Conservation (phyloP, 2,888 invertebrate genomes). For the Epirrhoe tristata region DNA sequence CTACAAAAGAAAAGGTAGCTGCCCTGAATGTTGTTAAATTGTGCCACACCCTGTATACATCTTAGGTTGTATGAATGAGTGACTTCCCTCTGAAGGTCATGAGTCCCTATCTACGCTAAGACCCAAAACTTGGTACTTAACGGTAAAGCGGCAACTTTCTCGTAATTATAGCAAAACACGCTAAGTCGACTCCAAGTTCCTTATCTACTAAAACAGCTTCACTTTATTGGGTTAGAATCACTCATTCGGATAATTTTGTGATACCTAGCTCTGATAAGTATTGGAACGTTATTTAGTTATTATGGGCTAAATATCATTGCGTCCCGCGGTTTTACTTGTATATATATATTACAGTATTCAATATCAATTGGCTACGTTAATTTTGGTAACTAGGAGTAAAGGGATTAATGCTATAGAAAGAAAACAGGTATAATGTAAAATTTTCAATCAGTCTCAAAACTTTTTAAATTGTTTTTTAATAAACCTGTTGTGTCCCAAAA, state of each 20-base stretch:
- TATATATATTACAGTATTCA: too few relatives aligned
- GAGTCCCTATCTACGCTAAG: background rate
- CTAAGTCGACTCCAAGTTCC: constrained; percentile 41
- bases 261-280: background rate
- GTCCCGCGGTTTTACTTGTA: too few relatives aligned
- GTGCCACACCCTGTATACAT: too few relatives aligned
- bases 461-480: too few relatives aligned
- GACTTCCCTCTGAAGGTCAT: background rate
- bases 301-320: background rate
- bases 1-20: too few relatives aligned
- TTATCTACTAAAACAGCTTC: background rate
- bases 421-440: too few relatives aligned
- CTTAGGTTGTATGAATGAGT: background rate
- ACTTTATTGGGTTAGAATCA: constrained; percentile 7
- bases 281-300: background rate
- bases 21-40: too few relatives aligned
- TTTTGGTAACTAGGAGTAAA: too few relatives aligned
- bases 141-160: constrained; percentile 41
- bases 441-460: too few relatives aligned
- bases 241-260: constrained; percentile 4
- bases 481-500: too few relatives aligned
- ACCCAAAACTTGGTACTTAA: constrained; percentile 2
- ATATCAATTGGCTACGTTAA: too few relatives aligned
- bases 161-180: constrained; percentile 57
- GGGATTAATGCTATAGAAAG: too few relatives aligned